Percentiles rank a stretch among this genome's conserved stretches.
Conservation (phyloP, 2,113 vertebrate genomes). For the Brachyhypopomus occidentalis region DNA sequence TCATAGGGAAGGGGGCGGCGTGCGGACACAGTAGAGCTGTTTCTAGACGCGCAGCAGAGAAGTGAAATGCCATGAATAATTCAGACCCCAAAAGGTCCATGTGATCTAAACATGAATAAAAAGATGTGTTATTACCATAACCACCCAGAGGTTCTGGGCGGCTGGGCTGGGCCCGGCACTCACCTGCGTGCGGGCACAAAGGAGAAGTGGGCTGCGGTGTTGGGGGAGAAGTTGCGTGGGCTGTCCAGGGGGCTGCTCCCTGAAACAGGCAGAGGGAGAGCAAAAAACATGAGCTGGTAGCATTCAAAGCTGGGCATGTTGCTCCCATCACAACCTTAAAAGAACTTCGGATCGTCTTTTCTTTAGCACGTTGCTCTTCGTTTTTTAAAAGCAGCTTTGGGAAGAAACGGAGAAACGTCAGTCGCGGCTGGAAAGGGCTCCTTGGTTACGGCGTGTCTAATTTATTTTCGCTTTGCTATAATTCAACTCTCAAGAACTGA, state of each 20-base stretch:
- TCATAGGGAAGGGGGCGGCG: not conserved
- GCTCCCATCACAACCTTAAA: not conserved
- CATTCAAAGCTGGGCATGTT: not conserved
- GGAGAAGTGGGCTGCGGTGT: conserved; percentile 94
- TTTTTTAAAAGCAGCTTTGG: no score
- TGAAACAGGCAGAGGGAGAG: conserved; percentile 60
- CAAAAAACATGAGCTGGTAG: not conserved
- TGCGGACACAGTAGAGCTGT: not conserved
- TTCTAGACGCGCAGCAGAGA: not conserved
- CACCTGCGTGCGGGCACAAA: conserved; percentile 95
- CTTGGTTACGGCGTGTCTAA: conserved; percentile 4
- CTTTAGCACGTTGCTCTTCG: not conserved
- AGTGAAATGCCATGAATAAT: not conserved
- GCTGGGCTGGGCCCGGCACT: conserved; percentile 56
- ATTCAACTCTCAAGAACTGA: conserved; percentile 19
- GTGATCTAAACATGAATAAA: not conserved
- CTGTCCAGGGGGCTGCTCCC: conserved; percentile 96
- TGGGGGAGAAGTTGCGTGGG: conserved; percentile 96
- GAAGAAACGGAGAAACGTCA: no score
- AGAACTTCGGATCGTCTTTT: not conserved
- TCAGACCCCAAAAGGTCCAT: not conserved
- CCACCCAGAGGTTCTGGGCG: not conserved
- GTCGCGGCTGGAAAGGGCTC: not conserved
- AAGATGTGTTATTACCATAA: conserved; percentile 1
- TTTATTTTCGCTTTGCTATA: not conserved